These are phyloP conservation scores for Zaprionus kolodkinae DNA, from an alignment of 1,140 invertebrate species.

Conservation along the genomic window DNA sequence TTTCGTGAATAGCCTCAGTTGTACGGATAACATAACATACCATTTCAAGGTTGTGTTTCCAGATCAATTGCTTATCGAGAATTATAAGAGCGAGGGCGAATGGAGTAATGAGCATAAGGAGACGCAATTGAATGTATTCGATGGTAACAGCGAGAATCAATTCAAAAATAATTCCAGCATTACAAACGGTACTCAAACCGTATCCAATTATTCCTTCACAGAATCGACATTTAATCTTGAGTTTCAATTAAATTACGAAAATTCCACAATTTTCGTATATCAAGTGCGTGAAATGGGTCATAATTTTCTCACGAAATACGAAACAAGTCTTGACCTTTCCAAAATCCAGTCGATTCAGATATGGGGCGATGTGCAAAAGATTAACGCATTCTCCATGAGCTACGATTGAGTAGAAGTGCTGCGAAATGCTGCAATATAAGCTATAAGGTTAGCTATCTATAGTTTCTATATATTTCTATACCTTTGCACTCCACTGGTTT, in stretches of 20 bases:
- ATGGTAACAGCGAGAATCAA: slow-evolving; percentile 64
- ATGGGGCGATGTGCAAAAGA: slow-evolving; percentile 79
- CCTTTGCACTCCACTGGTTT: slow-evolving; percentile 8
- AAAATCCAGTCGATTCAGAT: slow-evolving; percentile 72
- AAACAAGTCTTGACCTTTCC: slow-evolving; percentile 54
- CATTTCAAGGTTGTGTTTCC: slow-evolving; percentile 73
- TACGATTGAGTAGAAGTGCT: slow-evolving; percentile 55
- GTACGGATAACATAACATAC: slow-evolving; percentile 74
- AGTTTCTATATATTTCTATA: not conserved
- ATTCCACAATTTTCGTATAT: slow-evolving; percentile 62
- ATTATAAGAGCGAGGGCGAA: slow-evolving; percentile 68
- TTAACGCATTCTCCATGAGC: slow-evolving; percentile 59
- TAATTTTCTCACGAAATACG: slow-evolving; percentile 58
- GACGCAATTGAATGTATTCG: slow-evolving; percentile 60
- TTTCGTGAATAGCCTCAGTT: slow-evolving; percentile 67
- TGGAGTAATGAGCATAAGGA: slow-evolving; percentile 65
- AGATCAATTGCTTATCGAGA: slow-evolving; percentile 65
- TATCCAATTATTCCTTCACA: slow-evolving; percentile 72
- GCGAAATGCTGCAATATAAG: not conserved
- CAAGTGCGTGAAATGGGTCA: slow-evolving; percentile 58
- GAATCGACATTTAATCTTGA: slow-evolving; percentile 68
- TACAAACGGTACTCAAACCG: slow-evolving; percentile 46
- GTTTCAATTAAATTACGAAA: slow-evolving; percentile 67
- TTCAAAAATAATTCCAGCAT: slow-evolving; percentile 23
- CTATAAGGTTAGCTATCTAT: slow-evolving; percentile 47